Evolutionary conservation across 2,797 vertebrate genomes (phyloP).

Genomic region (Vipera ursinii): DNA sequence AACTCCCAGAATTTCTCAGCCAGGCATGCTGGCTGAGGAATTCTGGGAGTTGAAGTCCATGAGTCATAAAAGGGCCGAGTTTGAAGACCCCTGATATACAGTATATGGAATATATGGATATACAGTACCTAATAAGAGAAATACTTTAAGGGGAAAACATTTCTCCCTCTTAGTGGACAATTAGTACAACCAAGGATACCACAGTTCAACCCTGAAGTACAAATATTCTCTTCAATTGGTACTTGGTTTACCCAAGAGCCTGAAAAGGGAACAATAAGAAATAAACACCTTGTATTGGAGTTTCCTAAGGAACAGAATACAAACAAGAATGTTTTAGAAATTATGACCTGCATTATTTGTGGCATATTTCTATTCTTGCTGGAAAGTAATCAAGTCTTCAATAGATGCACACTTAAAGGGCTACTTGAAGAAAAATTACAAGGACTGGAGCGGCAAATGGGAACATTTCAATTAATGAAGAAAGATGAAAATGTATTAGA

Average conservation of each 20-base stretch:
- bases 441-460: background rate
- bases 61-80: too few relatives aligned
- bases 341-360: background rate
- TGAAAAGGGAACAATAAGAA: background rate
- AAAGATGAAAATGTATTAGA: background rate
- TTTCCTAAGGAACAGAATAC: background rate
- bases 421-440: background rate
- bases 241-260: background rate
- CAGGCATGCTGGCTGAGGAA: too few relatives aligned
- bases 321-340: background rate
- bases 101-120: background rate
- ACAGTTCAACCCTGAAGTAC: background rate
- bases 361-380: background rate
- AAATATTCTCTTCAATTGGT: background rate
- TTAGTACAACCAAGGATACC: background rate
- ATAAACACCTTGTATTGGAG: background rate
- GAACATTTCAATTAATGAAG: background rate
- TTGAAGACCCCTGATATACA: too few relatives aligned
- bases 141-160: background rate
- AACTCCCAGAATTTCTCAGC: too few relatives aligned
- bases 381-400: background rate
- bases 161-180: background rate
- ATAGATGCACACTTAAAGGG: background rate
- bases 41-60: too few relatives aligned
- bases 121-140: background rate